Conservation (phyloP, 2,888 invertebrate genomes). For the Bursaphelenchus okinawaensis region DNA sequence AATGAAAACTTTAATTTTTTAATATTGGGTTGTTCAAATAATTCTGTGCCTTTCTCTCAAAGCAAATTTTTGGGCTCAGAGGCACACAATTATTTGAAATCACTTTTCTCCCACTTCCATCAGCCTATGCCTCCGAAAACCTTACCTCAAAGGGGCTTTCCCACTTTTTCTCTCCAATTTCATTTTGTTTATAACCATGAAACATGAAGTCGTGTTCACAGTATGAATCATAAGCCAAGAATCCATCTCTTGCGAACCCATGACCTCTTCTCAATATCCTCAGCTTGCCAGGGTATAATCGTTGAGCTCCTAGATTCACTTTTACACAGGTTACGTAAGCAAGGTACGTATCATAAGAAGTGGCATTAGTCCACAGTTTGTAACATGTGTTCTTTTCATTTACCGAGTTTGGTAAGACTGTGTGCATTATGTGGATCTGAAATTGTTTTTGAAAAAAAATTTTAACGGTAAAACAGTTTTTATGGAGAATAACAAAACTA, state of each 20-base stretch:
- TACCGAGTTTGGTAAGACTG: slow-evolving; percentile 32
- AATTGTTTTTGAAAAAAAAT: slow-evolving; percentile 3
- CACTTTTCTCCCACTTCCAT: no score
- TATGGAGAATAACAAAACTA: no score
- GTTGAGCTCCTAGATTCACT: slow-evolving; percentile 39
- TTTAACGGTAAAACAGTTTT: no score
- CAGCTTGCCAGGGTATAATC: slow-evolving; percentile 44
- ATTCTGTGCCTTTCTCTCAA: no score
- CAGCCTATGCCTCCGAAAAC: no score
- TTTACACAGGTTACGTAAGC: slow-evolving; percentile 51
- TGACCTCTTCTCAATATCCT: slow-evolving; percentile 38
- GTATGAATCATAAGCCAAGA: slow-evolving; percentile 37
- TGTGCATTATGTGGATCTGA: slow-evolving; percentile 48
- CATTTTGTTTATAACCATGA: slow-evolving; percentile 41
- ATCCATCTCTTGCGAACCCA: slow-evolving; percentile 36
- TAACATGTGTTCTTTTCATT: slow-evolving; percentile 40
- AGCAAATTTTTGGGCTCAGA: no score
- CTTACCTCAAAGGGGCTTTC: slow-evolving; percentile 37
- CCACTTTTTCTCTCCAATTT: slow-evolving; percentile 35
- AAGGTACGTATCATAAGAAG: slow-evolving; percentile 51
- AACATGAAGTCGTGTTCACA: slow-evolving; percentile 41
- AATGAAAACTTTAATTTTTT: not conserved
- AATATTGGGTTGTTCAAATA: no score
- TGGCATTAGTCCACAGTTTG: slow-evolving; percentile 42
- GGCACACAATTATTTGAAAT: not conserved